Evolutionary conservation across 2,113 vertebrate genomes (phyloP).

Genomic region (Muntiacus muntjak): DNA sequence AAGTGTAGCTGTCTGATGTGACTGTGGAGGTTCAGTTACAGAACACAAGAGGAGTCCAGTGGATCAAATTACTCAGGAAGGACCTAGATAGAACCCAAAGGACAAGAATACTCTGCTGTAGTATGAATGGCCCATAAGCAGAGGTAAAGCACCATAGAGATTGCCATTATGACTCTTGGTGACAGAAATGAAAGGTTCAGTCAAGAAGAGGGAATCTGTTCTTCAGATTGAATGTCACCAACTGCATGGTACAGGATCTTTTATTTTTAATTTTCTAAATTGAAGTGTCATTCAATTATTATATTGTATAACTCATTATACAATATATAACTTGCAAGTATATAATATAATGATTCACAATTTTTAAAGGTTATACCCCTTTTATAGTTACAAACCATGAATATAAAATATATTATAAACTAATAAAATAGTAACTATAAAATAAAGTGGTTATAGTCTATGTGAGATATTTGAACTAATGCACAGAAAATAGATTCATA

Average conservation of each 20-base stretch:
- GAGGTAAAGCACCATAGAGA: neutral
- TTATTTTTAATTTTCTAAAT: neutral
- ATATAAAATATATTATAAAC: neutral
- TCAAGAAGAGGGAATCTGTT: neutral
- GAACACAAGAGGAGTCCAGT: neutral
- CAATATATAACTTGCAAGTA: neutral
- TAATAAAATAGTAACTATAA: neutral
- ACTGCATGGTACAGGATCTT: neutral
- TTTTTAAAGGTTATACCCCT: neutral
- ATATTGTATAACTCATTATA: neutral
- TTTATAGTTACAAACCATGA: neutral
- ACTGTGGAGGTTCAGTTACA: neutral
- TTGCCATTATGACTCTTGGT: neutral
- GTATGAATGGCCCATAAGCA: neutral
- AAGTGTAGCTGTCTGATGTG: neutral
- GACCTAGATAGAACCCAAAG: accelerated
- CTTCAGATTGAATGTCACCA: neutral
- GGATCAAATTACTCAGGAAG: neutral
- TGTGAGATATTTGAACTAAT: neutral
- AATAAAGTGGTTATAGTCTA: neutral
- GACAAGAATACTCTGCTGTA: neutral
- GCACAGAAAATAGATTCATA: neutral
- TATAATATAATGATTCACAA: neutral
- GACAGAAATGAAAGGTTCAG: neutral
- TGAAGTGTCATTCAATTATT: neutral